phyloP scores from a whole-genome alignment of 2,888 invertebrate genomes.

The Andrena hattorfiana region DNA sequence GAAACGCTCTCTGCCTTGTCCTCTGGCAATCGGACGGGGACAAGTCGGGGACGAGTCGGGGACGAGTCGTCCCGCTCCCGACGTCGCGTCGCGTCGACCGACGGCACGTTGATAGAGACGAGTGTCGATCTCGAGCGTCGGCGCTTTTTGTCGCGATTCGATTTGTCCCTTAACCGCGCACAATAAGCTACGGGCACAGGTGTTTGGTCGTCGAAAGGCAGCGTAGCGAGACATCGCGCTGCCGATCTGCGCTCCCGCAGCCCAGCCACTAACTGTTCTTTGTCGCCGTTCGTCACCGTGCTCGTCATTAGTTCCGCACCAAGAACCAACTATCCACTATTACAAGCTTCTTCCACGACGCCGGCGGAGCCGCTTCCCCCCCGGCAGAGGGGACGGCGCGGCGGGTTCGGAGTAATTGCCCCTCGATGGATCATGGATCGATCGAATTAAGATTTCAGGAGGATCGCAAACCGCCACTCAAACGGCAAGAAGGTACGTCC shows the following conservation, averaged over 20 bases:
- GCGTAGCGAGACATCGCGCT: conserved; percentile 40
- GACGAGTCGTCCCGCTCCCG: too few relatives aligned
- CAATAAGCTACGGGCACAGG: conserved; percentile 52
- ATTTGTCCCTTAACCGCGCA: conserved; percentile 42
- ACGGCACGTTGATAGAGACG: conserved; percentile 29
- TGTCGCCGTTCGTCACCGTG: conserved; percentile 58
- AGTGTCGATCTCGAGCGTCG: conserved; percentile 7
- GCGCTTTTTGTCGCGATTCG: conserved; percentile 28
- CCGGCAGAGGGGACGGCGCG: neutral
- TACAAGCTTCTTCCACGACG: conserved; percentile 31
- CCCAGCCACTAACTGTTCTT: conserved; percentile 51
- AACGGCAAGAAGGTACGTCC: neutral
- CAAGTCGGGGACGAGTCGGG: too few relatives aligned
- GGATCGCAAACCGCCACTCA: neutral
- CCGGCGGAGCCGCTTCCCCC: neutral
- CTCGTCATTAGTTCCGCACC: conserved; percentile 79
- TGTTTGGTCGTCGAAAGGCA: conserved; percentile 41
- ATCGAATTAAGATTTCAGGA: conserved; percentile 25
- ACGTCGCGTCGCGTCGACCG: neutral
- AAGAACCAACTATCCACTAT: conserved; percentile 65
- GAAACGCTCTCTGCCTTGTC: conserved; percentile 32
- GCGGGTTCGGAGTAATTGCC: conserved; percentile 9
- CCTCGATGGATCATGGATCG: neutral
- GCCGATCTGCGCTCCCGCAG: conserved; percentile 29
- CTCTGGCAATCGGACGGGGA: neutral